Percentiles rank a stretch among this genome's conserved stretches.
These are phyloP conservation scores for Drosophila subsilvestris DNA, from an alignment of 2,888 invertebrate genomes.

Conservation along the genomic window DNA sequence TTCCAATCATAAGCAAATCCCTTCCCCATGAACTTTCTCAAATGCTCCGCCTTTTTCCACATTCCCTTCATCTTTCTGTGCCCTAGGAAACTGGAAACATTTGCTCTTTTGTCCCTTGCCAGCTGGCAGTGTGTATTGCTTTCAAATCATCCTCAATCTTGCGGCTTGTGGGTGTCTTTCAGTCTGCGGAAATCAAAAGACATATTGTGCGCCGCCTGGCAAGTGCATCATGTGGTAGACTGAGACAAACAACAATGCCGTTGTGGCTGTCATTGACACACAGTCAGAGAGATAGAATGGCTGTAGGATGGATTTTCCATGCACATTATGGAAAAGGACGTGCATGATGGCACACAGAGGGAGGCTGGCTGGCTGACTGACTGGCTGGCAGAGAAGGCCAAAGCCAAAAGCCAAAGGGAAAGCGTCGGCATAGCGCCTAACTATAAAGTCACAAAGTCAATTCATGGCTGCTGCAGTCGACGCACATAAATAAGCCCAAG, in stretches of 20 bases:
- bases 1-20: not conserved
- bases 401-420: not conserved
- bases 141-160: constrained; percentile 50
- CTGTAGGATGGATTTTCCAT: constrained; percentile 26
- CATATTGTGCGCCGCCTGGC: constrained; percentile 62
- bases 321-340: constrained; percentile 45
- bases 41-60: not conserved
- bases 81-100: constrained; percentile 6
- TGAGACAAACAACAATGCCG: constrained; percentile 49
- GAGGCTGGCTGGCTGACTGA: too few species aligned
- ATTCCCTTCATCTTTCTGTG: not conserved
- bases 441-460: constrained; percentile 65
- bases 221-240: constrained; percentile 69
- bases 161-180: constrained; percentile 49
- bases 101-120: not conserved
- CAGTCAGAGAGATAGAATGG: constrained; percentile 1
- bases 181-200: constrained; percentile 70
- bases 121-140: constrained; percentile 23
- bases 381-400: not conserved
- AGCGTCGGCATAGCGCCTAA: constrained; percentile 46
- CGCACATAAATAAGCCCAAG: constrained; percentile 72
- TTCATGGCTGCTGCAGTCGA: constrained; percentile 67
- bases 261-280: constrained; percentile 61
- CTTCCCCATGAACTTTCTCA: not conserved
- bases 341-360: not conserved